phyloP scores from a whole-genome alignment of 2,113 vertebrate species.

The Protobothrops mucrosquamatus region DNA sequence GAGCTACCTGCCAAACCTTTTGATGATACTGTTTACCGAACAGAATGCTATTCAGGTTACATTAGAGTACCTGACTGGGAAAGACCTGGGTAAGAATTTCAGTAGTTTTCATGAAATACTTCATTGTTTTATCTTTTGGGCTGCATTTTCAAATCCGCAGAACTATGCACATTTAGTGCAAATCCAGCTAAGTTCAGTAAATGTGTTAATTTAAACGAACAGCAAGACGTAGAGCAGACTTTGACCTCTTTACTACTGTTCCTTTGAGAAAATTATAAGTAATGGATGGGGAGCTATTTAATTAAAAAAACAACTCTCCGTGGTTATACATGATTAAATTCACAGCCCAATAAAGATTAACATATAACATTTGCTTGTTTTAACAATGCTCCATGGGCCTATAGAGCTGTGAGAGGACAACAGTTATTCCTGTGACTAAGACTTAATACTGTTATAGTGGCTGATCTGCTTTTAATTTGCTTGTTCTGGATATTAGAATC shows the following conservation, averaged over 20 bases:
- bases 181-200: slow-evolving; percentile 32
- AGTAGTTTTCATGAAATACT: not conserved
- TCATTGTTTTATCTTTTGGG: not conserved
- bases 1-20: not conserved
- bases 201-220: slow-evolving; percentile 49
- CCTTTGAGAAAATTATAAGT: slow-evolving; percentile 65
- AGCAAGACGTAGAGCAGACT: slow-evolving; percentile 41
- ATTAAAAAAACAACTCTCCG: slow-evolving; percentile 66
- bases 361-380: slow-evolving; percentile 61
- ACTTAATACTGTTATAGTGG: slow-evolving; percentile 8
- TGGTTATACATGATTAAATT: slow-evolving; percentile 64
- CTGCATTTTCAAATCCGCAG: not conserved
- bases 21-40: not conserved
- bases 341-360: slow-evolving; percentile 66
- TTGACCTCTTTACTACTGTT: slow-evolving; percentile 46
- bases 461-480: slow-evolving; percentile 2
- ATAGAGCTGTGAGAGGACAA: slow-evolving; percentile 36
- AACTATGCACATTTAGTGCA: slow-evolving; percentile 33
- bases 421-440: slow-evolving; percentile 30
- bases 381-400: slow-evolving; percentile 52
- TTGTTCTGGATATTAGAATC: slow-evolving; percentile 1
- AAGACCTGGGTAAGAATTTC: not conserved
- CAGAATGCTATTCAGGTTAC: not conserved
- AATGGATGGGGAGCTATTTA: slow-evolving; percentile 59
- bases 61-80: not conserved